Evolutionary conservation across 2,888 invertebrate genomes (phyloP), one percentile per base, ranked within the genome.

Genomic region (Cheilosia variabilis): DNA sequence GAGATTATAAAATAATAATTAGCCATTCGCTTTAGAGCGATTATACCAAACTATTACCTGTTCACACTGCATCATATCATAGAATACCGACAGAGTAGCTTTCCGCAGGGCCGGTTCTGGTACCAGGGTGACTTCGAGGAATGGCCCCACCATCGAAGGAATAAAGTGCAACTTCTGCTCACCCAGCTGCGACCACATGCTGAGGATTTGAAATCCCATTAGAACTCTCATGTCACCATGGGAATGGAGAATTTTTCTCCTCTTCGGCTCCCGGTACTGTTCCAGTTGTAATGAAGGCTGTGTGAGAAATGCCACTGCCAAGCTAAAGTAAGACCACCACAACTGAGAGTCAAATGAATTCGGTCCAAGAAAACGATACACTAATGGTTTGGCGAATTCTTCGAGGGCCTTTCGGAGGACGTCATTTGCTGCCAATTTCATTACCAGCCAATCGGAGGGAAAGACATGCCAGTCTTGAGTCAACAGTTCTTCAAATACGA

Each of bases 1-100:
- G 24, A n/a, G 15, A 41, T 27, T 41, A 37, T 15, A 10, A 37
- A 15, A 15, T 15, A 31, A 22, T 24, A 73, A 15, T 22, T 24
- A 43, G 31, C 17, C 17, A 13, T 22, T 17, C 15, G 3, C 19
- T 17, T n/a, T 10, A 47, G 27, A 34, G 10, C 7, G n/a, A 22
- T n/a, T 10, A 27, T 22, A 47, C 13, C 22, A 1, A 0, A 10
- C 13, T 4, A 87, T 62, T 69, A 91, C 90, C 94, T 93, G 96
- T 90, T 98, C 98, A 89, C 97, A 97, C 88, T 98, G 97, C 97
- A 99, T 98, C 94, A 99, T 96, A 88, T 98, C 97, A 89, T 97
- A 98, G 89, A 98, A 96, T 55, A 98, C 97, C 7, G 97, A 97
- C 13, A 98, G 92, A 0, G 98, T 98, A 0, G 97, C 97, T 88